Percentiles rank a stretch among this genome's conserved stretches.
Evolutionary conservation across 2,113 vertebrate species (phyloP).

Genomic region (Halcyon malimbica): DNA sequence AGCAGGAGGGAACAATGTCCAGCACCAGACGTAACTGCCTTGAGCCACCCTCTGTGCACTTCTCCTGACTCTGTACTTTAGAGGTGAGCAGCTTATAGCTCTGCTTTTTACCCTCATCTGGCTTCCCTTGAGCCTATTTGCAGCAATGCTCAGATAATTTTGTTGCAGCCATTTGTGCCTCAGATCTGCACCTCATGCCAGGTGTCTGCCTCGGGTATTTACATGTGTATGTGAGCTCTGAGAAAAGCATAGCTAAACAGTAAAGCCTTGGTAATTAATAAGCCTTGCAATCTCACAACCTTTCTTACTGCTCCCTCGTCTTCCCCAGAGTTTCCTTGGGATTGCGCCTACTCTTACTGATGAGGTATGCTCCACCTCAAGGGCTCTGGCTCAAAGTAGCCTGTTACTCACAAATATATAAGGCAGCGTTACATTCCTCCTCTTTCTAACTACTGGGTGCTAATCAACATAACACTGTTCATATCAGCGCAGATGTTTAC

Average conservation of each 20-base stretch:
- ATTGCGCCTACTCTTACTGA: background rate
- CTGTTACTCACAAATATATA: background rate
- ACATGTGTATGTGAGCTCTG: fast-evolving
- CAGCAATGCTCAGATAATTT: background rate
- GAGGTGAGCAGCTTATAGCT: background rate
- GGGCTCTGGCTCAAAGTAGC: background rate
- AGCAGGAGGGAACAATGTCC: background rate
- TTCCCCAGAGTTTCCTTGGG: background rate
- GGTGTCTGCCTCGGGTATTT: conserved; percentile 7
- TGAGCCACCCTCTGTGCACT: background rate
- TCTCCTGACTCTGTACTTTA: background rate
- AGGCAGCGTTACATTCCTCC: background rate
- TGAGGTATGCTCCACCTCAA: background rate
- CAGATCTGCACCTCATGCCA: background rate
- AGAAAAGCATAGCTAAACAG: background rate
- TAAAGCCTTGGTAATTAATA: background rate
- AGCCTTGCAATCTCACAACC: background rate
- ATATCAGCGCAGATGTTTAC: background rate
- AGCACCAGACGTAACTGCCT: background rate
- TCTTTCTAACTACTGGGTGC: background rate
- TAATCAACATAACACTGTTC: background rate
- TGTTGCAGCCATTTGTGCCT: background rate
- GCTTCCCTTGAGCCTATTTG: background rate
- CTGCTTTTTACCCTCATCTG: background rate
- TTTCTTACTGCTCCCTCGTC: background rate